Conservation (phyloP, 2,113 vertebrate species). For the Barnardius zonarius region DNA sequence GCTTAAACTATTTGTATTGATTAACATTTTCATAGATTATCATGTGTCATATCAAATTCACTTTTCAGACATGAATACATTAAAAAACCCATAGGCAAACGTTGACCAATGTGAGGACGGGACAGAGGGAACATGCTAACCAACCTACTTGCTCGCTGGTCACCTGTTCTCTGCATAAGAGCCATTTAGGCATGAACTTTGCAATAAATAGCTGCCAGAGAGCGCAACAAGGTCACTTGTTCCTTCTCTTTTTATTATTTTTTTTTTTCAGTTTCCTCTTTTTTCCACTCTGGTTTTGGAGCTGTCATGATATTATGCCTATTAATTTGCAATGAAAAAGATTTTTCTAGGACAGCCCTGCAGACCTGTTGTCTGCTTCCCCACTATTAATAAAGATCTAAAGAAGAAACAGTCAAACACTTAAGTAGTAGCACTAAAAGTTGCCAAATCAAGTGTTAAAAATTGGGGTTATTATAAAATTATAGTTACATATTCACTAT, state of each 20-base stretch:
- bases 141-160: constrained; percentile 79
- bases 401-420: neutral
- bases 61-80: constrained; percentile 90
- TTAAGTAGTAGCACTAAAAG: neutral
- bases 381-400: neutral
- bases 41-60: constrained; percentile 98
- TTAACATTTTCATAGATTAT: constrained; percentile 99
- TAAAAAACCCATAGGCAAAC: constrained; percentile 83
- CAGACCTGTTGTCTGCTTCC: neutral
- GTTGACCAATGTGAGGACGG: constrained; percentile 76
- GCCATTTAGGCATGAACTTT: constrained; percentile 91
- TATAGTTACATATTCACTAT: neutral
- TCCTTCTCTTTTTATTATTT: constrained; percentile 56
- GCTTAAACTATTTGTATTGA: constrained; percentile 99
- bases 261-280: neutral
- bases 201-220: constrained; percentile 89
- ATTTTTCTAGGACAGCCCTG: neutral
- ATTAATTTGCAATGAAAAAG: constrained; percentile 46
- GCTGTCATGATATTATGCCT: constrained; percentile 47
- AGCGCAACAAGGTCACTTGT: constrained; percentile 67
- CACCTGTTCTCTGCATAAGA: constrained; percentile 87
- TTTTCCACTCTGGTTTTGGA: neutral
- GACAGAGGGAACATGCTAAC: constrained; percentile 67
- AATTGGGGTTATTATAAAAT: neutral
- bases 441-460: neutral